A percentile compares a stretch with the other conserved stretches of the same genome.
These are phyloP conservation scores for Acipenser transmontanus DNA, from an alignment of 2,797 vertebrate genomes.

Conservation along the genomic window DNA sequence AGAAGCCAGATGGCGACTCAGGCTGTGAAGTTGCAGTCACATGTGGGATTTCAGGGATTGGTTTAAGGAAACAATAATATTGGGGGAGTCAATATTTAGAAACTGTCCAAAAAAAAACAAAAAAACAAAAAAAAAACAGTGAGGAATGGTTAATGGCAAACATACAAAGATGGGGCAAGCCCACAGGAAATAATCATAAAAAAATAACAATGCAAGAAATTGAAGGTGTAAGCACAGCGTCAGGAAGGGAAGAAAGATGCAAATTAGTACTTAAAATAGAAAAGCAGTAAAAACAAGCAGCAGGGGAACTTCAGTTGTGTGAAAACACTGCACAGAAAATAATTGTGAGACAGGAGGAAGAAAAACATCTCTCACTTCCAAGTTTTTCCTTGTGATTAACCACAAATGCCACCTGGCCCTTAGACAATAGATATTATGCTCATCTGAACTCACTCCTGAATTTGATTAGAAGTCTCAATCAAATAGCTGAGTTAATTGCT, in stretches of 20 bases:
- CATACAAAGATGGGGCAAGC: neutral
- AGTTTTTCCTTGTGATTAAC: neutral
- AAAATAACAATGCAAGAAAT: conserved; percentile 23
- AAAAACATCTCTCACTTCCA: neutral
- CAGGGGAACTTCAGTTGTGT: conserved; percentile 9
- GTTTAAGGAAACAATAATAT: conserved; percentile 20
- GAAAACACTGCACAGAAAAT: neutral
- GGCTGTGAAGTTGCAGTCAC: conserved; percentile 39
- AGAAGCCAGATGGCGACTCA: conserved; percentile 53
- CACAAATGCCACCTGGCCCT: conserved; percentile 26
- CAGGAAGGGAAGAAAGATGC: conserved; percentile 11
- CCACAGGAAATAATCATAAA: conserved; percentile 23
- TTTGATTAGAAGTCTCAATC: conserved; percentile 4
- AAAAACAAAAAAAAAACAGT: conserved; percentile 6
- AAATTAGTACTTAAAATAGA: conserved; percentile 49
- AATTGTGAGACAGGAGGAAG: conserved; percentile 11
- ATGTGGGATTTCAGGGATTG: conserved; percentile 41
- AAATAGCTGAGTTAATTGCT: no score
- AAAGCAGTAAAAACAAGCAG: conserved; percentile 30
- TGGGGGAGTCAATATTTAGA: no score
- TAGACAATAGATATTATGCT: conserved; percentile 23
- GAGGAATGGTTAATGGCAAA: neutral
- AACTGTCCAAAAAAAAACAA: conserved; percentile 14
- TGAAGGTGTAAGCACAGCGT: conserved; percentile 11
- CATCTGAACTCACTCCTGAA: conserved; percentile 19